Evolutionary conservation across 2,888 invertebrate species (phyloP), one percentile per base, ranked within the genome.

Genomic region (Ephialtes manifestator): DNA sequence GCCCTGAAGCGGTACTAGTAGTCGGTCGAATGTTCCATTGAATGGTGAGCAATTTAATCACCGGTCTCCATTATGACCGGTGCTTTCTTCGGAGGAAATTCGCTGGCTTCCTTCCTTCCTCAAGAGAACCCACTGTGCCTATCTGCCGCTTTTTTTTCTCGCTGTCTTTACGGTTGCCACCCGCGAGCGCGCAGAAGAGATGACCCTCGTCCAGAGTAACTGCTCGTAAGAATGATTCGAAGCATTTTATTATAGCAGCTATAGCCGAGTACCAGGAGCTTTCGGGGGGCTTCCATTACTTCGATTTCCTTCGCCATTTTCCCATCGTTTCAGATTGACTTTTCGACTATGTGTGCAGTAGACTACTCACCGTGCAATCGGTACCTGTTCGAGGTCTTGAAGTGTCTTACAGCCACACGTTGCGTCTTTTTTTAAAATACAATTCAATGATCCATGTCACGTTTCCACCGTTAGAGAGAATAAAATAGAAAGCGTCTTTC

Each of bases 11-110:
- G 31, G 18, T 43, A 15, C 28, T 43, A 10, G 63, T 43, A 31
- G 39, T 51, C 46, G 20, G 43, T 86, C 88, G 84, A 91, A 90
- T 90, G 90, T 90, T 88, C 90, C 71, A 85, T 84, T 87, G 89
- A 90, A 91, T 89, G 88, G 88, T 86, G 84, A 65, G 72, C 87
- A 84, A 88, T 87, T 91, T 92, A 92, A 92, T 92, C 91, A 91
- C 91, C 89, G 89, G 83, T 87, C 87, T 89, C 89, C 88, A 89
- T 91, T 90, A 90, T 90, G 86, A 88, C 78, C 80, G 78, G 81
- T 85, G 86, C 81, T 83, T 74, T 84, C 83, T 78, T 86, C 53
- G 74, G 46, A 35, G 53, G 74, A 55, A 51, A 82, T 76, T 86
- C 72, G 81, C 83, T 76, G 82, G 11, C 78, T 77, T 63, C 76